Conservation (phyloP, 2,888 invertebrate genomes). For the Arge pagana region DNA sequence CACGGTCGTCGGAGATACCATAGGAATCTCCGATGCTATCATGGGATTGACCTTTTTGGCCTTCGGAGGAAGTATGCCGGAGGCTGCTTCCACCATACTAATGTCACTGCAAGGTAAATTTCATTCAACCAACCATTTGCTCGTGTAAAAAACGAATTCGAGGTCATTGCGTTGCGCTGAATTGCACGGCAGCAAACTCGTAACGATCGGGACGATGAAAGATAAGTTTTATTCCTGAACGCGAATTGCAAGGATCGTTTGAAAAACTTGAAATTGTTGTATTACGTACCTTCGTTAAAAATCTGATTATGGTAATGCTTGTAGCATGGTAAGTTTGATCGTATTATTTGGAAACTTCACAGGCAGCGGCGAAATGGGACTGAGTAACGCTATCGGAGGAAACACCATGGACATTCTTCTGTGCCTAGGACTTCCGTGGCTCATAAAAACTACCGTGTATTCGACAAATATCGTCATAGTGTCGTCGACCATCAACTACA, state of each 20-base stretch:
- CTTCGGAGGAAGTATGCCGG: constrained; percentile 89
- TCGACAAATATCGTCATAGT: constrained; percentile 68
- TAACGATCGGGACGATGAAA: too few species aligned
- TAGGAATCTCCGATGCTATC: constrained; percentile 82
- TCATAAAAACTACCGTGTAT: constrained; percentile 70
- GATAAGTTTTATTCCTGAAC: not conserved
- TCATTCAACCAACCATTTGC: too few species aligned
- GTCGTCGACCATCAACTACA: constrained; percentile 81
- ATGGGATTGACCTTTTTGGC: constrained; percentile 92
- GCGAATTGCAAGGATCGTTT: not conserved
- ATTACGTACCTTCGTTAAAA: not conserved
- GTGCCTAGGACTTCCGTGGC: constrained; percentile 85
- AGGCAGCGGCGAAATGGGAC: constrained; percentile 86
- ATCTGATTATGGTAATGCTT: too few species aligned
- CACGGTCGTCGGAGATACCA: constrained; percentile 79
- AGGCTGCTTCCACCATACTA: constrained; percentile 80
- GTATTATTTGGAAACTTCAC: constrained; percentile 48
- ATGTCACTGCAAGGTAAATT: constrained; percentile 80
- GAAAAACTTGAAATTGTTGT: not conserved
- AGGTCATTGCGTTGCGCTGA: too few species aligned
- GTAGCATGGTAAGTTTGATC: constrained; percentile 6
- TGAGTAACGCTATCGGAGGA: constrained; percentile 84
- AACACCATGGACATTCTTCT: constrained; percentile 84
- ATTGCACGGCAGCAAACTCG: too few species aligned
- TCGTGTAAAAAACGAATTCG: too few species aligned